Percentiles rank a stretch among this genome's conserved stretches.
Conservation (phyloP, 2,113 vertebrate species). For the Aptenodytes forsteri region DNA sequence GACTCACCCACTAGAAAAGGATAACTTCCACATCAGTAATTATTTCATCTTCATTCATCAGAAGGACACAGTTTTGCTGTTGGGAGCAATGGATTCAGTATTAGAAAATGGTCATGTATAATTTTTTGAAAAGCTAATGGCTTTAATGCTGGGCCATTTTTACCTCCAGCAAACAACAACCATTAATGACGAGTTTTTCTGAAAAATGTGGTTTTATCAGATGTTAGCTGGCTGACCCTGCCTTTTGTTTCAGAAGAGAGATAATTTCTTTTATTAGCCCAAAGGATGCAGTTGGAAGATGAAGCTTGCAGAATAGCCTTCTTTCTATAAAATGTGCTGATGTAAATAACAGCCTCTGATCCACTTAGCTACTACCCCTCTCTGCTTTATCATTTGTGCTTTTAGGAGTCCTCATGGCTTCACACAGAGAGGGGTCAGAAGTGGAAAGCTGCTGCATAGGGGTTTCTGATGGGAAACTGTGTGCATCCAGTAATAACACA, state of each 20-base stretch:
- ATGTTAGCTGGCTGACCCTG: neutral
- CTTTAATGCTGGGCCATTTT: neutral
- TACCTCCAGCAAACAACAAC: neutral
- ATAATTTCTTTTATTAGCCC: neutral
- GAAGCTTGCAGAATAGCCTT: neutral
- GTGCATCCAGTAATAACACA: neutral
- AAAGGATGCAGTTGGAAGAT: neutral
- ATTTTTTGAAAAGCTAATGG: fast-evolving
- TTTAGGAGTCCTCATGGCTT: neutral
- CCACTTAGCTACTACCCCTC: neutral
- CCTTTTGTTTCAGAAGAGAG: neutral
- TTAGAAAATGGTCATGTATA: neutral
- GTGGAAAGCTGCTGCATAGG: neutral
- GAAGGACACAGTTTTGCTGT: neutral
- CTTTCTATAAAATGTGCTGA: neutral
- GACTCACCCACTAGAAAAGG: neutral
- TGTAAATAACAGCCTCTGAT: neutral
- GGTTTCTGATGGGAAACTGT: neutral
- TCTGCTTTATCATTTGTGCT: neutral
- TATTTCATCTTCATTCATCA: neutral
- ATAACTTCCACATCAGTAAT: neutral
- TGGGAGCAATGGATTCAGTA: neutral
- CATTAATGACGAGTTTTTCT: neutral
- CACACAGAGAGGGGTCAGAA: neutral
- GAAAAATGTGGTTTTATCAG: neutral